Evolutionary conservation across 2,797 vertebrate genomes (phyloP).

Genomic region (Paratrypauchen microcephalus): DNA sequence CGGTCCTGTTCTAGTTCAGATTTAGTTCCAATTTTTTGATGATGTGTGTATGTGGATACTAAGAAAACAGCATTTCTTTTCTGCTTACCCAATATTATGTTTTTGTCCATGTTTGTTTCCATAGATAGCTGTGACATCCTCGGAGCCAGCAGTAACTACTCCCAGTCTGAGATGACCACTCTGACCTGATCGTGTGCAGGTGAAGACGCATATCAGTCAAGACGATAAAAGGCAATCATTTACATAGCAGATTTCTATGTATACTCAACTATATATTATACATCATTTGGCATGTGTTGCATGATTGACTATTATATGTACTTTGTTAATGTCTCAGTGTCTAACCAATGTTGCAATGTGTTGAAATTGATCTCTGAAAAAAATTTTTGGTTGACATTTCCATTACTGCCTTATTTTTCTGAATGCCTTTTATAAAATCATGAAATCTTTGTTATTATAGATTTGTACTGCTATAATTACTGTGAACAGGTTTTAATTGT

Average conservation of each 20-base stretch:
- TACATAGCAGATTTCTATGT: slow-evolving; percentile 17
- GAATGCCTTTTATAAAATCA: slow-evolving; percentile 17
- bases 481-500: slow-evolving; percentile 56
- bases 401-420: slow-evolving; percentile 23
- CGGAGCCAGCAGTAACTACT: slow-evolving; percentile 66
- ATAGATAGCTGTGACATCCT: slow-evolving; percentile 77
- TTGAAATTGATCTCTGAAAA: slow-evolving; percentile 9
- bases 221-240: slow-evolving; percentile 36
- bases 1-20: too few species aligned
- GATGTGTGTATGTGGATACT: too few species aligned
- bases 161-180: slow-evolving; percentile 75
- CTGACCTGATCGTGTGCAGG: slow-evolving; percentile 67
- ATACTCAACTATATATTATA: slow-evolving; percentile 44
- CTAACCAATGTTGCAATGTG: slow-evolving; percentile 9
- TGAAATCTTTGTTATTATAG: slow-evolving; percentile 41
- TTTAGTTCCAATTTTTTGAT: too few species aligned
- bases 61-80: too few species aligned
- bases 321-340: slow-evolving; percentile 20
- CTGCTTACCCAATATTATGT: not conserved
- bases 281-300: slow-evolving; percentile 67
- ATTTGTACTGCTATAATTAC: slow-evolving; percentile 52
- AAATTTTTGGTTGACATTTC: not conserved
- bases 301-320: slow-evolving; percentile 54
- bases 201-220: slow-evolving; percentile 21
- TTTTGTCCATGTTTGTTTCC: slow-evolving; percentile 36